phyloP scores from a whole-genome alignment of 2,797 vertebrate species.

The Xerus rutilus region DNA sequence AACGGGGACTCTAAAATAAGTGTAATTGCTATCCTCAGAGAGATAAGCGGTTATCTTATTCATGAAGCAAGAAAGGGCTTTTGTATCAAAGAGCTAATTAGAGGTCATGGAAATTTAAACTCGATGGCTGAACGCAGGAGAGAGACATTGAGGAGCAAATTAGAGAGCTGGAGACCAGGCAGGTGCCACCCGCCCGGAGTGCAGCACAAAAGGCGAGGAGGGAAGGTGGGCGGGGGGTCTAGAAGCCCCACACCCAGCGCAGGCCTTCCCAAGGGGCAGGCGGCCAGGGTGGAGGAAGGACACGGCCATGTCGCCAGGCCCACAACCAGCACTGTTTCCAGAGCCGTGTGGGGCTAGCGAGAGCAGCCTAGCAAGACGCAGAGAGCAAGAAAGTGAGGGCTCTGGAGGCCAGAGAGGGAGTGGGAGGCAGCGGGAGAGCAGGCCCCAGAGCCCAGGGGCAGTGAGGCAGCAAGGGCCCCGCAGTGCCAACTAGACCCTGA shows the following conservation, averaged over 20 bases:
- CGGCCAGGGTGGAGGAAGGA: background rate
- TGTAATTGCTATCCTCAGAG: slow-evolving; percentile 68
- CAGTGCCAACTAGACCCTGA: accelerated
- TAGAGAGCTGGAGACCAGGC: background rate
- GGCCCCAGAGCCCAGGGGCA: too few relatives aligned
- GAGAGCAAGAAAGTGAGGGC: too few relatives aligned
- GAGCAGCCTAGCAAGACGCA: accelerated
- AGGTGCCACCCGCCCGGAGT: background rate
- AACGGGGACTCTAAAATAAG: slow-evolving; percentile 57
- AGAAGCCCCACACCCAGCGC: accelerated
- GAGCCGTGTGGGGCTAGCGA: background rate
- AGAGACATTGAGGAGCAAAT: background rate
- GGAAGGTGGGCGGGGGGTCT: background rate
- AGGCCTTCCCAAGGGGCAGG: background rate
- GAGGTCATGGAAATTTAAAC: slow-evolving; percentile 60
- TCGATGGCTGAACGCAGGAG: slow-evolving; percentile 40
- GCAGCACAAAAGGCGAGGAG: background rate
- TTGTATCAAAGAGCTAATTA: slow-evolving; percentile 73
- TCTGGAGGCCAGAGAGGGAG: background rate
- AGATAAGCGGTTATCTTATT: slow-evolving; percentile 58
- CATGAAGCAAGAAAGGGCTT: slow-evolving; percentile 68
- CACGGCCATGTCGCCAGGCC: background rate
- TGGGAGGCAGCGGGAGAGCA: background rate
- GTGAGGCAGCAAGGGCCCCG: accelerated
- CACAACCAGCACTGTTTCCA: accelerated